Percentiles rank a stretch among this genome's conserved stretches.
Evolutionary conservation across 1,140 invertebrate genomes (phyloP).

Genomic region (Neelides sp.): DNA sequence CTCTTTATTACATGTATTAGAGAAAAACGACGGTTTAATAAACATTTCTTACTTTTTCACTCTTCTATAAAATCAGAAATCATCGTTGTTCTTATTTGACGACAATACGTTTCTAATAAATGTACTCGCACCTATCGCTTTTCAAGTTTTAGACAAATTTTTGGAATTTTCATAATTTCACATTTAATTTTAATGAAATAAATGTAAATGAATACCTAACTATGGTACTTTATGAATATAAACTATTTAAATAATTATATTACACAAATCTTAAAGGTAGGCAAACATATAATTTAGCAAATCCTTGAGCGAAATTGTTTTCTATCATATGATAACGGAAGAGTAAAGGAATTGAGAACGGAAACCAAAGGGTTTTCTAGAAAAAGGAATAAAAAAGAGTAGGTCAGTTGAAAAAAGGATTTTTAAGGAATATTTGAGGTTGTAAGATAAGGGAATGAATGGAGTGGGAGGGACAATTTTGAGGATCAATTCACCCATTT

Average conservation of each 20-base stretch:
- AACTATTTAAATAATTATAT: no score
- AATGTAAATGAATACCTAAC: not conserved
- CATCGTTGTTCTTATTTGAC: not conserved
- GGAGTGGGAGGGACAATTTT: not conserved
- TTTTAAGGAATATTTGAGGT: not conserved
- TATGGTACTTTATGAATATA: slow-evolving; percentile 1
- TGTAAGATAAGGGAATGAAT: not conserved
- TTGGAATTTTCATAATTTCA: slow-evolving; percentile 10
- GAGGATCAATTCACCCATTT: not conserved
- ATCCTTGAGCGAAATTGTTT: no score
- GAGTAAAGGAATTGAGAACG: no score
- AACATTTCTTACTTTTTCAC: not conserved
- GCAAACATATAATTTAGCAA: no score
- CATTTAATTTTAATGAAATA: not conserved
- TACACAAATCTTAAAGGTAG: no score
- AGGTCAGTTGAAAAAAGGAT: not conserved
- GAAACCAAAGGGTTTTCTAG: no score
- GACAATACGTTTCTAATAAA: not conserved
- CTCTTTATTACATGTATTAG: not conserved
- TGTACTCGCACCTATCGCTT: not conserved
- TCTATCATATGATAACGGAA: no score
- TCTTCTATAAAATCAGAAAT: not conserved
- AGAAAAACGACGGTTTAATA: not conserved
- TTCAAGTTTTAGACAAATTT: not conserved
- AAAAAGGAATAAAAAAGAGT: no score